A percentile compares a stretch with the other conserved stretches of the same genome.
Conservation (phyloP, 2,888 invertebrate species). For the Teleiodes luculella region DNA sequence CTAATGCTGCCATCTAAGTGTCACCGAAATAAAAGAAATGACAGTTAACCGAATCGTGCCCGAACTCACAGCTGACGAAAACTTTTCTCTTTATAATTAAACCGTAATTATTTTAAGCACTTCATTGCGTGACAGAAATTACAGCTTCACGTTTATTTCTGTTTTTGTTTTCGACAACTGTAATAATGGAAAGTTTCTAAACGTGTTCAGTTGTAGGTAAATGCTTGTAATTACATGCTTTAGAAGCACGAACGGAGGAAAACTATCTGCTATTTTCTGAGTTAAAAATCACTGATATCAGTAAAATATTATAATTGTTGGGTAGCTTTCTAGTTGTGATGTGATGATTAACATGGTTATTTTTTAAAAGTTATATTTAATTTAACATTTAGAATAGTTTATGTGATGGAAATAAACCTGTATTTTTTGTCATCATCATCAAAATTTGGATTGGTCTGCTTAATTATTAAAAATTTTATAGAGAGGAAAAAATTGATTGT, state of each 20-base stretch:
- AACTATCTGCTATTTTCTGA: neutral
- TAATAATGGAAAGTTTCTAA: slow-evolving; percentile 2
- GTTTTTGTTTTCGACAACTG: neutral
- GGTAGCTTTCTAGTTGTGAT: too few relatives aligned
- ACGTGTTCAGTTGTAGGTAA: neutral
- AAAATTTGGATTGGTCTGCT: too few relatives aligned
- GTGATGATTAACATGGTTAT: too few relatives aligned
- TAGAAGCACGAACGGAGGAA: neutral
- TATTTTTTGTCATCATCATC: too few relatives aligned
- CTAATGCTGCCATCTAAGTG: slow-evolving; percentile 22
- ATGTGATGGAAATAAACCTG: too few relatives aligned
- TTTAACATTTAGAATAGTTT: too few relatives aligned
- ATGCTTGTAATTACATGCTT: neutral
- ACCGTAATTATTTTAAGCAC: slow-evolving; percentile 52
- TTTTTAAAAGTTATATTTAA: too few relatives aligned
- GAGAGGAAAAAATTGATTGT: too few relatives aligned
- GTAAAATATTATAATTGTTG: too few relatives aligned
- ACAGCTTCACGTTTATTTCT: neutral
- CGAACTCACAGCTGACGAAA: slow-evolving; percentile 44
- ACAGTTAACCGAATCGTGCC: slow-evolving; percentile 36
- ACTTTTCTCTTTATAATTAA: slow-evolving; percentile 52
- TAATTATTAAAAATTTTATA: too few relatives aligned
- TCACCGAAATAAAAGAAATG: slow-evolving; percentile 48
- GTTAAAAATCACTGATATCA: too few relatives aligned
- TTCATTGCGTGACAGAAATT: slow-evolving; percentile 40